Evolutionary conservation across 1,140 invertebrate species (phyloP).

Genomic region (Wasmannia auropunctata): DNA sequence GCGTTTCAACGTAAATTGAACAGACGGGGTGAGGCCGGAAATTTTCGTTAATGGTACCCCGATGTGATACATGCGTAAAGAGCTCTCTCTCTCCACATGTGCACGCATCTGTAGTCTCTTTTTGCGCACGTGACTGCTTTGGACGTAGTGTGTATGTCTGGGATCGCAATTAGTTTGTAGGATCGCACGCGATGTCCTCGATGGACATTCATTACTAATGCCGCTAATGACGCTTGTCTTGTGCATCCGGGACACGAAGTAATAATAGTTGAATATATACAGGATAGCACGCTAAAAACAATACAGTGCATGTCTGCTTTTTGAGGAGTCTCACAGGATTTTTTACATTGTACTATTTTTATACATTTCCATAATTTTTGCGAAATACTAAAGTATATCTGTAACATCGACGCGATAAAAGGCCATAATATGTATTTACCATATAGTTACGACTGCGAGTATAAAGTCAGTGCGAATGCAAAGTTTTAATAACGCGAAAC

Average conservation of each 20-base stretch:
- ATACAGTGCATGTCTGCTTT: background rate
- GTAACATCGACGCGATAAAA: background rate
- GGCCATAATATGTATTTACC: conserved; percentile 17
- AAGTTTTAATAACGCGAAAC: conserved; percentile 35
- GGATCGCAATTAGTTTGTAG: conserved; percentile 45
- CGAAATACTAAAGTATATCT: background rate
- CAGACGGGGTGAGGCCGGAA: conserved; percentile 11
- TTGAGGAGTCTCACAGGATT: background rate
- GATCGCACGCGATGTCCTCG: background rate
- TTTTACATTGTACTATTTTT: background rate
- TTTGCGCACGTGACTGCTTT: conserved; percentile 44
- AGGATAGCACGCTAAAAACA: background rate
- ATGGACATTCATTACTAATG: conserved; percentile 38
- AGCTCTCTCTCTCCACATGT: background rate
- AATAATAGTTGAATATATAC: conserved; percentile 30
- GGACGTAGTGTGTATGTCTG: conserved; percentile 8
- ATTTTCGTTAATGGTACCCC: conserved; percentile 53
- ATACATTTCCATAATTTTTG: background rate
- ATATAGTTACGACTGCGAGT: conserved; percentile 5
- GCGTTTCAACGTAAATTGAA: conserved; percentile 51
- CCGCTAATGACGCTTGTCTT: conserved; percentile 49
- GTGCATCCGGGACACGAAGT: conserved; percentile 15
- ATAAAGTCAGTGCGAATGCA: conserved; percentile 8
- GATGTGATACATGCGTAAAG: conserved; percentile 7
- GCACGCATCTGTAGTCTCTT: conserved; percentile 33